Evolutionary conservation across 2,113 vertebrate genomes (phyloP).

Genomic region (Hoplias malabaricus): DNA sequence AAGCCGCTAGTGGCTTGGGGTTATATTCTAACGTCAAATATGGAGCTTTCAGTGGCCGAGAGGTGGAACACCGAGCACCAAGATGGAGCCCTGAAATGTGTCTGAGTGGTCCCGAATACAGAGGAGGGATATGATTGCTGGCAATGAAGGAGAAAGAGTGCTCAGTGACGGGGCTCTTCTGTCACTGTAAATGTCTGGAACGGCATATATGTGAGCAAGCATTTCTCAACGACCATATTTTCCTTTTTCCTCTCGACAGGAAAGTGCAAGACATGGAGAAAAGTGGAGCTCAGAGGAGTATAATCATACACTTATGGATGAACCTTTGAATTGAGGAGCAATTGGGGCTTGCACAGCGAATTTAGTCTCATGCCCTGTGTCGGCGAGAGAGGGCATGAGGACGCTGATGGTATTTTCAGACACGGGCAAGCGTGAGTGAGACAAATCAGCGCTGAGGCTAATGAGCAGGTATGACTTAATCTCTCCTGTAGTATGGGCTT

Average conservation of each 20-base stretch:
- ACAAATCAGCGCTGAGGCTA: too few species aligned
- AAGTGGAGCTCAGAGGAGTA: constrained; percentile 7
- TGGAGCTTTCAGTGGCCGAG: constrained; percentile 19
- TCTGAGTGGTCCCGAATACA: constrained; percentile 2
- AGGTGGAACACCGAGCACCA: constrained; percentile 2
- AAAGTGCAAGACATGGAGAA: not conserved
- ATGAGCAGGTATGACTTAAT: too few species aligned
- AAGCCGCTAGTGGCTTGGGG: constrained; percentile 1
- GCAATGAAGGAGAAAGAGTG: constrained; percentile 12
- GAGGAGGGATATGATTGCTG: constrained; percentile 11
- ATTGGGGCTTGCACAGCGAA: not conserved
- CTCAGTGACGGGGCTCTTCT: not conserved
- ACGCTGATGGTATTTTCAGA: too few species aligned
- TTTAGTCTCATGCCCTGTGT: not conserved
- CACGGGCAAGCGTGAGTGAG: not conserved
- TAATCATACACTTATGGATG: constrained; percentile 10
- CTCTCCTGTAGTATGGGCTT: too few species aligned
- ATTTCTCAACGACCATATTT: not conserved
- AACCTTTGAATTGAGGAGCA: not conserved
- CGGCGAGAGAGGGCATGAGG: too few species aligned
- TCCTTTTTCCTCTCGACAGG: constrained; percentile 7
- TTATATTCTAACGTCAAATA: constrained; percentile 30
- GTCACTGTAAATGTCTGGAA: constrained; percentile 12
- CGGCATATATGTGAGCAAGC: not conserved
- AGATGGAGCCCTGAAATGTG: constrained; percentile 15